phyloP scores from a whole-genome alignment of 2,888 invertebrate species.

The Trichacis sp. region DNA sequence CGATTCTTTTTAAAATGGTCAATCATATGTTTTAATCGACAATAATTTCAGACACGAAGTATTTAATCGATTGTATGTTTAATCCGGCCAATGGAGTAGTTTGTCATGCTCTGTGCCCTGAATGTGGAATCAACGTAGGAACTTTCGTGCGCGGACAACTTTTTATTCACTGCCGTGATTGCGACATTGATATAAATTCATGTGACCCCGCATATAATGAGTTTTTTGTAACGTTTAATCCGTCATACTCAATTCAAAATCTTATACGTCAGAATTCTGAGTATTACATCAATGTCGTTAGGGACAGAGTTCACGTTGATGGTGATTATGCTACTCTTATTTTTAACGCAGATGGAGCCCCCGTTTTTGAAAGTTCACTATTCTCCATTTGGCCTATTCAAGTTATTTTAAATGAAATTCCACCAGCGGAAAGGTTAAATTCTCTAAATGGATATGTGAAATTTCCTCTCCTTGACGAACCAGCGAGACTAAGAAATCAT shows the following conservation, averaged over 20 bases:
- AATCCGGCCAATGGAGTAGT: slow-evolving; percentile 7
- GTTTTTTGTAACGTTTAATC: slow-evolving; percentile 21
- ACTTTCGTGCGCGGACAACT: slow-evolving; percentile 1
- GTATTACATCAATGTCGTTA: slow-evolving; percentile 12
- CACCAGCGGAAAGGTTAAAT: slow-evolving; percentile 15
- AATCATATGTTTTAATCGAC: slow-evolving; percentile 19
- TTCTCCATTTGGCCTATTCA: slow-evolving; percentile 38
- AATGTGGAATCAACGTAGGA: slow-evolving; percentile 10
- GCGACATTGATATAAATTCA: slow-evolving; percentile 2
- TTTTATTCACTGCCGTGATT: slow-evolving; percentile 6
- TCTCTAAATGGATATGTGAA: slow-evolving; percentile 23
- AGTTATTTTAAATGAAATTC: slow-evolving; percentile 32
- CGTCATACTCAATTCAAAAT: slow-evolving; percentile 10
- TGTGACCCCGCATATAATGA: not conserved
- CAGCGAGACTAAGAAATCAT: slow-evolving; percentile 5
- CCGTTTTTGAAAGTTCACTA: slow-evolving; percentile 26
- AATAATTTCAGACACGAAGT: slow-evolving; percentile 26
- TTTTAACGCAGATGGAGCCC: slow-evolving; percentile 38
- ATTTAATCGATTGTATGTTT: slow-evolving; percentile 17
- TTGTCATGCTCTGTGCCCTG: slow-evolving; percentile 19
- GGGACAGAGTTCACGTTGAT: slow-evolving; percentile 6
- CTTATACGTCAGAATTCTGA: slow-evolving; percentile 1
- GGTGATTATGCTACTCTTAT: slow-evolving; percentile 21
- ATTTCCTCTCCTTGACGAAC: slow-evolving; percentile 17
- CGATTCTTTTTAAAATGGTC: slow-evolving; percentile 19